A percentile compares a stretch with the other conserved stretches of the same genome.
phyloP scores from a whole-genome alignment of 2,113 vertebrate species.

The Brienomyrus longianalis region DNA sequence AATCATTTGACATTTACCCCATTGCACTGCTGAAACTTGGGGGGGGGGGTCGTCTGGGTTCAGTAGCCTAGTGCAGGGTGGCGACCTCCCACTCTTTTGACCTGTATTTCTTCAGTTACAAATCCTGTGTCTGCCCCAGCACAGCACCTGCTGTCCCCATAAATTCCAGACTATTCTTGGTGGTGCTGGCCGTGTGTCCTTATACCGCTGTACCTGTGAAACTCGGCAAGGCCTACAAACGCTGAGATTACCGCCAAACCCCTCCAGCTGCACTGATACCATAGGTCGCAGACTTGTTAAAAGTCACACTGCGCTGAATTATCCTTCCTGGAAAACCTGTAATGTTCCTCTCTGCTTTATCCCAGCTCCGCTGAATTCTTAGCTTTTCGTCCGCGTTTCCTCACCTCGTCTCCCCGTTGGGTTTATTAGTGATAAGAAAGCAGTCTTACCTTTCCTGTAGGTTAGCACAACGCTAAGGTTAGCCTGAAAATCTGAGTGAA shows the following conservation, averaged over 20 bases:
- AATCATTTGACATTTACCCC: neutral
- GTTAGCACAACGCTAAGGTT: neutral
- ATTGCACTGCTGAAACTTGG: neutral
- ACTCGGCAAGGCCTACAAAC: neutral
- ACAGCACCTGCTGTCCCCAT: neutral
- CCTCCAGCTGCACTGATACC: neutral
- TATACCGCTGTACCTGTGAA: neutral
- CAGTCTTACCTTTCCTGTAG: neutral
- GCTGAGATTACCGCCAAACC: neutral
- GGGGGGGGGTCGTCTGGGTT: neutral
- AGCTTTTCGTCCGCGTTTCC: neutral
- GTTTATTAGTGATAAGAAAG: neutral
- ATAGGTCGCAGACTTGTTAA: neutral
- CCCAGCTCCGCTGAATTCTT: neutral
- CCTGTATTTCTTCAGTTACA: neutral
- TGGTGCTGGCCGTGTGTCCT: neutral
- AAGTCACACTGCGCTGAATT: neutral
- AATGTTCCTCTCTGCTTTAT: neutral
- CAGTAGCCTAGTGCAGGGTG: neutral
- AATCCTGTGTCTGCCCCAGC: neutral
- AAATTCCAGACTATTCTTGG: neutral
- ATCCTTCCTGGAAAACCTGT: neutral
- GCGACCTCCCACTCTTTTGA: neutral
- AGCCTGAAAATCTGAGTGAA: neutral
- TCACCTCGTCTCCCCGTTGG: neutral